Evolutionary conservation across 2,797 vertebrate genomes (phyloP).

Genomic region (Lepus oiostolus): DNA sequence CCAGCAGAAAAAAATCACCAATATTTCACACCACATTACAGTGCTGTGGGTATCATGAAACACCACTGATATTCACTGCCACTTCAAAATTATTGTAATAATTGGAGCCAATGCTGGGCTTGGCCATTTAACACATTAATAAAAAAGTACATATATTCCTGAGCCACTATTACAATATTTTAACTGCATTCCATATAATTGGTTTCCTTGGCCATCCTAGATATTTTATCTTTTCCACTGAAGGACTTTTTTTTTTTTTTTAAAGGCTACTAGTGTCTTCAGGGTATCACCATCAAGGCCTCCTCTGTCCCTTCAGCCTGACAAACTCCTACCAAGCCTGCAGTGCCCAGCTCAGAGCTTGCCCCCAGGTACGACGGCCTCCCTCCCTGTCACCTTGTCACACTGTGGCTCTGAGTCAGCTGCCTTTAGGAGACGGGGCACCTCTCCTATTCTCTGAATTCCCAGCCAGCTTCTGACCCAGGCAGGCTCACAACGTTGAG

Average conservation of each 20-base stretch:
- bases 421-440: not conserved
- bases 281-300: not conserved
- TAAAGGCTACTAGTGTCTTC: not conserved
- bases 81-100: conserved; percentile 13
- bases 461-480: conserved; percentile 1
- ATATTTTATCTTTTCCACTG: conserved; percentile 30
- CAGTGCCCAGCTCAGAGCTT: not conserved
- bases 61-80: conserved; percentile 34
- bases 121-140: conserved; percentile 18
- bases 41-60: not conserved
- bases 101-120: not conserved
- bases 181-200: conserved; percentile 1
- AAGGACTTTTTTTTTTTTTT: conserved; percentile 42
- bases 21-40: not conserved
- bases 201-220: not conserved
- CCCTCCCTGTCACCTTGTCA: not conserved
- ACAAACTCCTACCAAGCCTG: conserved; percentile 26
- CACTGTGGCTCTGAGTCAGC: not conserved
- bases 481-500: not conserved
- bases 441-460: not conserved
- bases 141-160: conserved; percentile 45
- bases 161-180: conserved; percentile 42
- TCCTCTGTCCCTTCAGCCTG: not conserved
- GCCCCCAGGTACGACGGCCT: not conserved
- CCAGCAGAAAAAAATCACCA: not conserved